A percentile compares a stretch with the other conserved stretches of the same genome.
phyloP scores from a whole-genome alignment of 2,797 vertebrate genomes.

The Melanotaenia parkinsoni region DNA sequence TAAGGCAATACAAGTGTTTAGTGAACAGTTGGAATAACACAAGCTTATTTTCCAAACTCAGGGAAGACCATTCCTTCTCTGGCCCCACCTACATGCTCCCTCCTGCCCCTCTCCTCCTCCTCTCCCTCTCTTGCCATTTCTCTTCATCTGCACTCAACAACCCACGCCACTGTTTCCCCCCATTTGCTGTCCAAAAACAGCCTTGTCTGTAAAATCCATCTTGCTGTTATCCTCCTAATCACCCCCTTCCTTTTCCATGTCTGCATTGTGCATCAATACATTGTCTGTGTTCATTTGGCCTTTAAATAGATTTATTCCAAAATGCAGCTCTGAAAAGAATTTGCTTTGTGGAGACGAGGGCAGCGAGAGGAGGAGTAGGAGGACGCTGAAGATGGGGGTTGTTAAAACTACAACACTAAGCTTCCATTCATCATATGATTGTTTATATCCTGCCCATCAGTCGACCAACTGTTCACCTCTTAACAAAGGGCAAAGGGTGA shows the following conservation, averaged over 20 bases:
- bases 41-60: constrained; percentile 71
- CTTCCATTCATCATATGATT: constrained; percentile 79
- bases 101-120: constrained; percentile 29
- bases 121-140: constrained; percentile 56
- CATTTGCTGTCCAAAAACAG: constrained; percentile 74
- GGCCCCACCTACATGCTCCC: constrained; percentile 42
- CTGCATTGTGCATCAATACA: constrained; percentile 77
- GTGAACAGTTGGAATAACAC: constrained; percentile 72
- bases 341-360: constrained; percentile 76
- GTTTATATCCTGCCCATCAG: constrained; percentile 73
- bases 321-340: constrained; percentile 75
- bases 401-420: constrained; percentile 73
- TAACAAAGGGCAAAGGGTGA: constrained; percentile 46
- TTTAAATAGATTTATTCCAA: constrained; percentile 84
- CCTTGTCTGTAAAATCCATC: constrained; percentile 80
- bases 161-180: constrained; percentile 64
- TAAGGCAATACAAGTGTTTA: constrained; percentile 48
- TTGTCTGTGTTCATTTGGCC: constrained; percentile 78
- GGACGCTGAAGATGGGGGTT: constrained; percentile 44
- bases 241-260: constrained; percentile 62
- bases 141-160: constrained; percentile 67
- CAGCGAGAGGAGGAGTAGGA: constrained; percentile 58
- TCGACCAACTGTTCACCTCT: constrained; percentile 67
- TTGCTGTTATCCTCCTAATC: constrained; percentile 42
- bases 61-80: constrained; percentile 63